phyloP scores from a whole-genome alignment of 2,113 vertebrate genomes.

The Tinamus guttatus region DNA sequence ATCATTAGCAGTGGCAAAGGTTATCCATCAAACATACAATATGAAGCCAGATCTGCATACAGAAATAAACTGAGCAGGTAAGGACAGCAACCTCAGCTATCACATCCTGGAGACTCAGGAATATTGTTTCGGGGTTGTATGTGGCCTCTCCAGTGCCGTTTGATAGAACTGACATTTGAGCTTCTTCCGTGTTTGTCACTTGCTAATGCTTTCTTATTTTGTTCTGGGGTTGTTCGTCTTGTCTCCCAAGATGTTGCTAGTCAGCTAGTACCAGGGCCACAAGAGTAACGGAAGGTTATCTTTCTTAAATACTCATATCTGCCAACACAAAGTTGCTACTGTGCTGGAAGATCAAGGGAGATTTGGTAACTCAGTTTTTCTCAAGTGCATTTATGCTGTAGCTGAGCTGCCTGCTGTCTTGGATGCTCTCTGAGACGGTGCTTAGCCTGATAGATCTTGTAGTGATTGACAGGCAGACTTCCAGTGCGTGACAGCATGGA shows the following conservation, averaged over 20 bases:
- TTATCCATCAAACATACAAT: background rate
- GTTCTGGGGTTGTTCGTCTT: background rate
- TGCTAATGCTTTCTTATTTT: background rate
- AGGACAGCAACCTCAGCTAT: background rate
- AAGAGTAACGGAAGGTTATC: background rate
- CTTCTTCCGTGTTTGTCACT: background rate
- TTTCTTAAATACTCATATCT: background rate
- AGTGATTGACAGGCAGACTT: background rate
- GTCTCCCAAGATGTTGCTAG: background rate
- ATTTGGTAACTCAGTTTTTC: background rate
- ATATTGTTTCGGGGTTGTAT: fast-evolving
- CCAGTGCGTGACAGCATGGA: background rate
- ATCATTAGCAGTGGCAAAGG: background rate
- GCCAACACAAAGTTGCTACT: background rate
- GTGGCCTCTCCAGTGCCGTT: background rate
- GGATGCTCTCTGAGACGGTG: background rate
- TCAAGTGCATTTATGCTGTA: background rate
- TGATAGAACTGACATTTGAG: background rate
- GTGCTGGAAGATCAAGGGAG: background rate
- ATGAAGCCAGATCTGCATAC: background rate
- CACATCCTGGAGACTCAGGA: background rate
- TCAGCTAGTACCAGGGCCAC: background rate
- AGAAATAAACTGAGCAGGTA: background rate
- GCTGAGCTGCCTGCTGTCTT: background rate
- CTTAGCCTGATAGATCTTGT: background rate